These are phyloP conservation scores for Pseudobourletiella spinata DNA, from an alignment of 1,140 invertebrate genomes.

Conservation along the genomic window DNA sequence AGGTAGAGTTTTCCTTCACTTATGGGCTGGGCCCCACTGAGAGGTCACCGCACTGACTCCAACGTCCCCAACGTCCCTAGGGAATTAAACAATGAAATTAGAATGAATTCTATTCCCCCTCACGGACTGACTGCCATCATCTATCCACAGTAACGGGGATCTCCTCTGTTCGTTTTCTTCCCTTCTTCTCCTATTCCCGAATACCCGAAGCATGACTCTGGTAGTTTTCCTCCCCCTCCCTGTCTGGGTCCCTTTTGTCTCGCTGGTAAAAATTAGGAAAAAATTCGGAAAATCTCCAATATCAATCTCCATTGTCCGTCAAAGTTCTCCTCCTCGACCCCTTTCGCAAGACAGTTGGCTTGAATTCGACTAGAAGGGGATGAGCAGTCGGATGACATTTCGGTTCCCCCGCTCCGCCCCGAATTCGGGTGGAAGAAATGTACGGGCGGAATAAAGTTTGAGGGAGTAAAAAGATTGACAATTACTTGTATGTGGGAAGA, in stretches of 20 bases:
- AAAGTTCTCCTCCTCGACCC: background rate
- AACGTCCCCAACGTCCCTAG: slow-evolving; percentile 3
- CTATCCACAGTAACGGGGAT: background rate
- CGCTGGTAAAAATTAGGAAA: slow-evolving; percentile 9
- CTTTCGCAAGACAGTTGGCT: too few species aligned
- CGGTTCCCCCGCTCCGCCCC: too few species aligned
- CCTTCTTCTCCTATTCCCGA: too few species aligned
- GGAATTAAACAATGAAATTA: slow-evolving; percentile 30
- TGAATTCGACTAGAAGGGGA: too few species aligned
- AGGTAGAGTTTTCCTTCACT: background rate
- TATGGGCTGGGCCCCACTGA: too few species aligned
- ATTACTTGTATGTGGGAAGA: too few species aligned
- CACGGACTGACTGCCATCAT: slow-evolving; percentile 13
- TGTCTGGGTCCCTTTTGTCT: background rate
- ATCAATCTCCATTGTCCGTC: slow-evolving; percentile 27
- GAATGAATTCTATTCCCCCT: slow-evolving; percentile 31
- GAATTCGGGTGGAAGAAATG: too few species aligned
- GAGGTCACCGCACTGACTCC: too few species aligned
- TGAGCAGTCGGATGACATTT: too few species aligned
- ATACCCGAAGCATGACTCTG: background rate
- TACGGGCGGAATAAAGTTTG: too few species aligned
- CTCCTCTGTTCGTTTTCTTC: background rate
- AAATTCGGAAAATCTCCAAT: slow-evolving; percentile 26
- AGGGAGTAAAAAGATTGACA: too few species aligned
- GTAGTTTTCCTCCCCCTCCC: background rate